Conservation (phyloP, 2,888 invertebrate genomes). For the Dermolepida albohirtum region DNA sequence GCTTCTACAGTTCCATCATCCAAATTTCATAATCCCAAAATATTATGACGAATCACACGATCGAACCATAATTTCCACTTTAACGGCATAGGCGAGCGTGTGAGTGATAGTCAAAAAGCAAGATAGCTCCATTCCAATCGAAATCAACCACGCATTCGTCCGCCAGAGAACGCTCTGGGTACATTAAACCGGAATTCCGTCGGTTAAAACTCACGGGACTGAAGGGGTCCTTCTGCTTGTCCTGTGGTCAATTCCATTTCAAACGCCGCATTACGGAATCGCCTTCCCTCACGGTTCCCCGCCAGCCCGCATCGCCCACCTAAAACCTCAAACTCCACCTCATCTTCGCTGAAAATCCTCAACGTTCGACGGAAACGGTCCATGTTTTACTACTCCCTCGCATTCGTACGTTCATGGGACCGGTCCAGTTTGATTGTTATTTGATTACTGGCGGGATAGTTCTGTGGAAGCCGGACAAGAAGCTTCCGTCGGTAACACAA, state of each 20-base stretch:
- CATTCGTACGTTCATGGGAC: constrained; percentile 3
- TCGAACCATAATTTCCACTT: constrained; percentile 1
- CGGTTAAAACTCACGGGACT: constrained; percentile 1
- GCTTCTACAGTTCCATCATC: too few relatives aligned
- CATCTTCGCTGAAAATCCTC: constrained; percentile 1
- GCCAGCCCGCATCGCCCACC: background rate
- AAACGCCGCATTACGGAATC: constrained; percentile 45
- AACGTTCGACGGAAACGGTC: background rate
- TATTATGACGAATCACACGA: constrained; percentile 16
- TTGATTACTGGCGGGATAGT: constrained; percentile 55
- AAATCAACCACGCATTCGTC: constrained; percentile 5
- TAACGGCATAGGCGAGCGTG: background rate
- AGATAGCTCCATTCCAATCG: too few relatives aligned
- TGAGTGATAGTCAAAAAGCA: constrained; percentile 18
- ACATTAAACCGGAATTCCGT: constrained; percentile 20
- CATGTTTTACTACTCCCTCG: background rate
- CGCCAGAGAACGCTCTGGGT: constrained; percentile 12
- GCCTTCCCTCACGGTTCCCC: background rate
- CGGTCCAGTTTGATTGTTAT: constrained; percentile 54
- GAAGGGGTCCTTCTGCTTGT: constrained; percentile 19
- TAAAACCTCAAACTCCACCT: constrained; percentile 18
- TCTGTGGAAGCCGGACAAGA: constrained; percentile 41
- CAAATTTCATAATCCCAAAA: constrained; percentile 14
- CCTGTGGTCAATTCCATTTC: constrained; percentile 46
- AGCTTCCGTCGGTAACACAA: constrained; percentile 24